phyloP scores from a whole-genome alignment of 2,888 invertebrate species.

The Toxonevra muliebris region DNA sequence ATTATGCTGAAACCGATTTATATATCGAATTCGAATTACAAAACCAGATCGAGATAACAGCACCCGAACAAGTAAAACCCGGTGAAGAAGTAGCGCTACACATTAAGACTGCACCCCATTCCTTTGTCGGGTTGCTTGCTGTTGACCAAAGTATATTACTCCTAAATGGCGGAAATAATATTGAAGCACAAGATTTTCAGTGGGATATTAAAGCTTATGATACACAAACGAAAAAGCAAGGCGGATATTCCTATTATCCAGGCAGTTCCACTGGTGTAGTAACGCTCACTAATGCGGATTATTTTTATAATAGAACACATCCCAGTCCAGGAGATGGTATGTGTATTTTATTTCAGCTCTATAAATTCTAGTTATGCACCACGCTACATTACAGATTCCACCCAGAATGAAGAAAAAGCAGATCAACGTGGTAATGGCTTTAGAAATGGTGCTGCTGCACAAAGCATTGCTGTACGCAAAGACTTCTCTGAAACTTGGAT shows the following conservation, averaged over 20 bases:
- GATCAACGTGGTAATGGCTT: not conserved
- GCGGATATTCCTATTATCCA: constrained; percentile 57
- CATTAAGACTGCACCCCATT: constrained; percentile 85
- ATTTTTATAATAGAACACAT: constrained; percentile 54
- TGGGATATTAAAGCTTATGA: constrained; percentile 73
- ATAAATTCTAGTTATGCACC: too few relatives aligned
- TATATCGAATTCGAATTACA: constrained; percentile 77
- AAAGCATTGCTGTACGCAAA: constrained; percentile 65
- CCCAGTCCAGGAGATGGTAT: constrained; percentile 37
- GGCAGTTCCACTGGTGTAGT: constrained; percentile 57
- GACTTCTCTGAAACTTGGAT: constrained; percentile 80
- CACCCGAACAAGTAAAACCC: constrained; percentile 77
- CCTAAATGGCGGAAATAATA: constrained; percentile 72
- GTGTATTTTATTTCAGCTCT: too few relatives aligned
- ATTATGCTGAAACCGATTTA: constrained; percentile 85
- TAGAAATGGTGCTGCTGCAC: not conserved
- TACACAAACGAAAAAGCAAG: constrained; percentile 63
- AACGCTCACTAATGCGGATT: constrained; percentile 62
- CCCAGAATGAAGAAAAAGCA: not conserved
- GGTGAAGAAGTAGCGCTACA: constrained; percentile 81
- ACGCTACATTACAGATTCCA: not conserved
- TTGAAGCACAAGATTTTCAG: constrained; percentile 68
- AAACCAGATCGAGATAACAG: constrained; percentile 72
- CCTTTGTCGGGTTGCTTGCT: constrained; percentile 86
- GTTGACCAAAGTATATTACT: constrained; percentile 84